A percentile compares a stretch with the other conserved stretches of the same genome.
Conservation (phyloP, 1,140 invertebrate genomes). For the Holotrichia oblita region DNA sequence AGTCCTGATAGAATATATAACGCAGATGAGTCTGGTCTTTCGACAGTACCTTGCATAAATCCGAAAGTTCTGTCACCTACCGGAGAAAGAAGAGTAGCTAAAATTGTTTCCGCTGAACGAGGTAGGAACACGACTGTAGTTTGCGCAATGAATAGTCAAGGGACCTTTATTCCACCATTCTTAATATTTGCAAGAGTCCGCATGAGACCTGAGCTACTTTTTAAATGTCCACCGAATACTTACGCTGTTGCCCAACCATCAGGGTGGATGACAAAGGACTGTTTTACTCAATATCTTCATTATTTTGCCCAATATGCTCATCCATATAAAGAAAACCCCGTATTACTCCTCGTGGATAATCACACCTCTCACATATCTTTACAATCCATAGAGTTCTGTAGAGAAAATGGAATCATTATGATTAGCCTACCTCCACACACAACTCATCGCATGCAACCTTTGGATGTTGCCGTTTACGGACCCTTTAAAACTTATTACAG, state of each 20-base stretch:
- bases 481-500: no score
- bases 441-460: no score
- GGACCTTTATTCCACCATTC: slow-evolving; percentile 24
- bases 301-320: slow-evolving; percentile 48
- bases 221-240: slow-evolving; percentile 18
- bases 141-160: slow-evolving; percentile 22
- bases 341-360: slow-evolving; percentile 53
- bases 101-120: slow-evolving; percentile 3
- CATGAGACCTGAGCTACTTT: slow-evolving; percentile 41
- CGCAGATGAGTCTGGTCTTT: slow-evolving; percentile 29
- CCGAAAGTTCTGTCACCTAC: slow-evolving; percentile 23
- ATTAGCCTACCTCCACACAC: no score
- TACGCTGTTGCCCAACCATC: slow-evolving; percentile 43
- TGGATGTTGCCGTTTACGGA: no score
- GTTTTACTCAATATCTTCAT: slow-evolving; percentile 47
- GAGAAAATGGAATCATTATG: slow-evolving; percentile 42
- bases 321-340: slow-evolving; percentile 42
- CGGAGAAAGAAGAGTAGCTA: slow-evolving; percentile 27
- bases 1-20: slow-evolving; percentile 18
- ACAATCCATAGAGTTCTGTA: slow-evolving; percentile 44
- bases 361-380: slow-evolving; percentile 49
- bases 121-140: slow-evolving; percentile 21
- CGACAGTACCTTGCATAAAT: background rate
- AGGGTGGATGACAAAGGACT: slow-evolving; percentile 50
- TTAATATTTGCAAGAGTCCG: background rate